Conservation (phyloP, 2,113 vertebrate genomes). For the Scortum barcoo region DNA sequence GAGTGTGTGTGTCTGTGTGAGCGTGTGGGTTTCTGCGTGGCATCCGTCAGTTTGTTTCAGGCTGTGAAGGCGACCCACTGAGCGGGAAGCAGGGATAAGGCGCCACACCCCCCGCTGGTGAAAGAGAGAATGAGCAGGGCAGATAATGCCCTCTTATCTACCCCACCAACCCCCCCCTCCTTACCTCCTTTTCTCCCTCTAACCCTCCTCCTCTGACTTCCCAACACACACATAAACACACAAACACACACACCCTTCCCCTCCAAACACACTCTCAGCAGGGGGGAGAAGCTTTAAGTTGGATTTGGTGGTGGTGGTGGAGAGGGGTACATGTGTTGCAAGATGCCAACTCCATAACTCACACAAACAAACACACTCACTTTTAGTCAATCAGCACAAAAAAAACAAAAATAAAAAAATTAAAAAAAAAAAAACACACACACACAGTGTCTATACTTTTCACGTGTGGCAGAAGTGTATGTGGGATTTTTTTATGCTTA, state of each 20-base stretch:
- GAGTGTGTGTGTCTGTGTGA: constrained; percentile 10
- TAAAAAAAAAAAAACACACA: constrained; percentile 25
- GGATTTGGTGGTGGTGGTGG: constrained; percentile 48
- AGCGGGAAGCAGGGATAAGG: constrained; percentile 73
- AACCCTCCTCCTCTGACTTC: constrained; percentile 27
- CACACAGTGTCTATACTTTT: background rate
- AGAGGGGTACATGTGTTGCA: constrained; percentile 8
- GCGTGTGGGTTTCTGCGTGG: constrained; percentile 37
- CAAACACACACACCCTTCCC: constrained; percentile 16
- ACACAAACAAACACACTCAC: constrained; percentile 38
- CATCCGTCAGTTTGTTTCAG: constrained; percentile 66
- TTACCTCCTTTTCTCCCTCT: constrained; percentile 30
- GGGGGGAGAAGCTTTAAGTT: constrained; percentile 51
- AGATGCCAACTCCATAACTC: constrained; percentile 40
- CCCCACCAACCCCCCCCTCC: constrained; percentile 23
- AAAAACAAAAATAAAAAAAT: too few relatives aligned
- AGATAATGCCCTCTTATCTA: constrained; percentile 78
- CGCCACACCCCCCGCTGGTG: constrained; percentile 73
- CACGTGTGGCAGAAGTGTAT: constrained; percentile 32
- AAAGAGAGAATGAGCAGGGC: constrained; percentile 75
- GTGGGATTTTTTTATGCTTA: constrained; percentile 14
- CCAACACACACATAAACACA: background rate
- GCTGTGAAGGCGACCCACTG: constrained; percentile 69
- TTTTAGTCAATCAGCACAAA: constrained; percentile 32
- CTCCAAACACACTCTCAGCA: constrained; percentile 30